Evolutionary conservation across 1,140 invertebrate genomes (phyloP), one percentile per base, ranked within the genome.

Genomic region (Drepana arcuata): DNA sequence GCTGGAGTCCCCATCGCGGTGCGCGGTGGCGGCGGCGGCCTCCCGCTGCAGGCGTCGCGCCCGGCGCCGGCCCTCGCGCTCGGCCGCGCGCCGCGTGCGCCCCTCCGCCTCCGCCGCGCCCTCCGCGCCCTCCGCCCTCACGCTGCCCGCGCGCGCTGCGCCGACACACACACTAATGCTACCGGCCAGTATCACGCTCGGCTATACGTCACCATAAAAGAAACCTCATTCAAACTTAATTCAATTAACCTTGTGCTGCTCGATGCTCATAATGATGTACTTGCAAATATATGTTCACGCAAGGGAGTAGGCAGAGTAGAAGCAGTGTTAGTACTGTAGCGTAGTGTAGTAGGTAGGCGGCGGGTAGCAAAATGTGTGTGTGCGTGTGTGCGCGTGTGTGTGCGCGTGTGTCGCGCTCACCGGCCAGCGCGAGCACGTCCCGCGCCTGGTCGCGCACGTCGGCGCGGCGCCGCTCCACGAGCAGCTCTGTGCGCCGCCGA

Each of bases 1-100:
- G 58, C 95, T 96, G n/a, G 95, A 97, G 88, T 97, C 92, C 1
- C 96, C 96, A 72, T 99, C 96, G 35, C 95, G 88, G 71, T 98
- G 96, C 35, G 28, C 79, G 81, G 66, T 9, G 56, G 65, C 51
- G n/a, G 58, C 57, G n/a, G 59, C 57, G 6, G 62, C 55, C 44
- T 77, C 64, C 0, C 80, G 42, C 18, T 60, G 30, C 15, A 84
- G 44, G 43, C 95, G 85, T 13, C 95, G 81, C 45, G 95, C 85
- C n/a, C 93, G 93, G 48, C 95, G 86, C 59, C 96, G 84, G 1
- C 61, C 46, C 23, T 43, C 95, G 50, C 96, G 86, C 78, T 98
- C 96, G 7, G 95, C 95, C n/a, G 91, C 90, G 44, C 96, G 87
- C 30, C 93, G 86, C 15, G 91, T 86, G 59, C 43, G 42, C 27